A percentile compares a stretch with the other conserved stretches of the same genome.
Conservation (phyloP, 2,888 invertebrate species). For the Pinctada fucata region DNA sequence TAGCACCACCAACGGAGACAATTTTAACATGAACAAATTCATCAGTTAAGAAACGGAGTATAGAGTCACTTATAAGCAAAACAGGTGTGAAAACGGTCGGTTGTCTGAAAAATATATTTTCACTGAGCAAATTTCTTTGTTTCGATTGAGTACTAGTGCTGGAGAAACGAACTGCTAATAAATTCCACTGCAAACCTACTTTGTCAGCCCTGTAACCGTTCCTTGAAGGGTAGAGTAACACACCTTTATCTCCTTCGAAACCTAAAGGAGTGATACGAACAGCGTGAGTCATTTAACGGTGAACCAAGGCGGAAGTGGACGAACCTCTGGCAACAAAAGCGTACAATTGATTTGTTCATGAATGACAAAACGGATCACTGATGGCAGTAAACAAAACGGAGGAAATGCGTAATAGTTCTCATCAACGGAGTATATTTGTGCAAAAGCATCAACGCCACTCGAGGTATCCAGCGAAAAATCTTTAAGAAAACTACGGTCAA, state of each 20-base stretch:
- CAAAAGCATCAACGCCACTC: constrained; percentile 22
- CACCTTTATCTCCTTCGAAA: constrained; percentile 14
- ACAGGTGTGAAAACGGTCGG: too few species aligned
- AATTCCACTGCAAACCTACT: constrained; percentile 13
- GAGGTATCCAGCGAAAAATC: not conserved
- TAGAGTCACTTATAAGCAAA: too few species aligned
- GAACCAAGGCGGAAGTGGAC: constrained; percentile 2
- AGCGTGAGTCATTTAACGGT: constrained; percentile 2
- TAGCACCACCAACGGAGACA: too few species aligned
- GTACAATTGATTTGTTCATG: constrained; percentile 11
- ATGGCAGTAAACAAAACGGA: constrained; percentile 20
- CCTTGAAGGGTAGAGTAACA: constrained; percentile 7
- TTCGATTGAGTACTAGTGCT: too few species aligned
- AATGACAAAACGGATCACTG: constrained; percentile 17
- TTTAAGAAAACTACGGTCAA: too few species aligned
- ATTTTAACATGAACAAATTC: too few species aligned
- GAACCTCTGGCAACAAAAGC: not conserved
- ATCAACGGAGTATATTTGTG: not conserved
- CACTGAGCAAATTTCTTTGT: too few species aligned
- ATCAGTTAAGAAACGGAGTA: too few species aligned
- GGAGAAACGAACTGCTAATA: constrained; percentile 17
- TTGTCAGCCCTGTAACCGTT: constrained; percentile 8
- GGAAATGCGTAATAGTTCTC: constrained; percentile 24
- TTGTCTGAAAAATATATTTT: too few species aligned
- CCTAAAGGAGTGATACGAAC: not conserved